phyloP scores from a whole-genome alignment of 2,113 vertebrate species.

The Chloropsis cyanopogon region DNA sequence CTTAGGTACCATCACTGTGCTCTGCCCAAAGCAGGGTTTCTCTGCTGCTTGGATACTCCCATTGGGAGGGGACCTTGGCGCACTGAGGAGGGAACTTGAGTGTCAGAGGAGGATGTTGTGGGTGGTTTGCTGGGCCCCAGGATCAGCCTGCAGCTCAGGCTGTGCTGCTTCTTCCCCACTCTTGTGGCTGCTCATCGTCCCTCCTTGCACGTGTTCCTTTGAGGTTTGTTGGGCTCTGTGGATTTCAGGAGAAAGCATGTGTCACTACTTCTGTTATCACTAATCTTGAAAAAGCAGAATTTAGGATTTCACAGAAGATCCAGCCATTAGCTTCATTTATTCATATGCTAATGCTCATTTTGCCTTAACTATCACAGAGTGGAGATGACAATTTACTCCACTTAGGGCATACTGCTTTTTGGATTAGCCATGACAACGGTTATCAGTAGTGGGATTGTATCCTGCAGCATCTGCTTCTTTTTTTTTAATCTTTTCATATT shows the following conservation, averaged over 20 bases:
- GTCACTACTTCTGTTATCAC: neutral
- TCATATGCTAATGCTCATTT: neutral
- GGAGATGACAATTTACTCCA: neutral
- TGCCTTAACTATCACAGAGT: neutral
- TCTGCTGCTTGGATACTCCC: neutral
- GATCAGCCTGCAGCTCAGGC: neutral
- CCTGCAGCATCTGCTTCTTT: neutral
- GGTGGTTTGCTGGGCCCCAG: neutral
- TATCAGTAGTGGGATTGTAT: neutral
- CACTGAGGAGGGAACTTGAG: neutral
- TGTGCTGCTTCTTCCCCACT: neutral
- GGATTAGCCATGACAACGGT: neutral
- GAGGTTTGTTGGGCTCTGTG: neutral
- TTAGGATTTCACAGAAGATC: neutral
- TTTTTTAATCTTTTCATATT: neutral
- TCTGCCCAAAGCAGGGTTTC: neutral
- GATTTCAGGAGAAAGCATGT: neutral
- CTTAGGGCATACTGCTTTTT: neutral
- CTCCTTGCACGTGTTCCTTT: neutral
- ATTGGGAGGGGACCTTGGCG: neutral
- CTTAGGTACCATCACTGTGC: neutral
- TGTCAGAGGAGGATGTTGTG: accelerated
- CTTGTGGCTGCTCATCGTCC: neutral
- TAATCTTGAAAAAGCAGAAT: neutral
- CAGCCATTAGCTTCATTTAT: neutral